A percentile compares a stretch with the other conserved stretches of the same genome.
phyloP scores from a whole-genome alignment of 2,797 vertebrate genomes.

The Poecilia picta region DNA sequence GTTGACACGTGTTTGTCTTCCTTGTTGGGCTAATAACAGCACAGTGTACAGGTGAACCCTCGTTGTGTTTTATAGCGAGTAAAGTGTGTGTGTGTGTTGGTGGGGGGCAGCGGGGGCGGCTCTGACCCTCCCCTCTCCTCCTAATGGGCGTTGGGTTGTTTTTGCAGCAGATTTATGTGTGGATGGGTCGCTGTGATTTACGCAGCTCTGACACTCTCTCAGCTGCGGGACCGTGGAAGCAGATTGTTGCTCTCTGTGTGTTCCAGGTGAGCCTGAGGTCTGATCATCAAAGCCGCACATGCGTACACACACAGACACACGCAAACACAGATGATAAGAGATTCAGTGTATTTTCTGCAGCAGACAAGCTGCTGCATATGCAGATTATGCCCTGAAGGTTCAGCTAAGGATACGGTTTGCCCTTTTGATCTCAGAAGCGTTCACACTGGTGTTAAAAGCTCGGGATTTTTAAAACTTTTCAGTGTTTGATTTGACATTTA shows the following conservation, averaged over 20 bases:
- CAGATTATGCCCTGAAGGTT: slow-evolving; percentile 41
- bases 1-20: slow-evolving; percentile 71
- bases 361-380: slow-evolving; percentile 27
- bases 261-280: slow-evolving; percentile 87
- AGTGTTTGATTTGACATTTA: not conserved
- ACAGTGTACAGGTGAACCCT: slow-evolving; percentile 66
- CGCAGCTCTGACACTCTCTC: slow-evolving; percentile 71
- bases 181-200: slow-evolving; percentile 76
- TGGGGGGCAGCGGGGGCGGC: slow-evolving; percentile 46
- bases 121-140: slow-evolving; percentile 69
- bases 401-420: slow-evolving; percentile 30
- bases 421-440: slow-evolving; percentile 1
- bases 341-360: slow-evolving; percentile 12
- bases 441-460: not conserved
- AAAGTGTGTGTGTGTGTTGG: slow-evolving; percentile 16
- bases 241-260: slow-evolving; percentile 65
- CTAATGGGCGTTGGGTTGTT: slow-evolving; percentile 75
- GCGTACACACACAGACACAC: not conserved
- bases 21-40: slow-evolving; percentile 51
- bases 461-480: not conserved
- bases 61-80: slow-evolving; percentile 75
- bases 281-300: slow-evolving; percentile 53
- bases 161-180: slow-evolving; percentile 72
- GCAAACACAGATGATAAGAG: slow-evolving; percentile 6
- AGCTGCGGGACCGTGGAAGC: slow-evolving; percentile 60